A percentile compares a stretch with the other conserved stretches of the same genome.
Conservation (phyloP, 2,113 vertebrate species). For the Thalassarche chlororhynchos region DNA sequence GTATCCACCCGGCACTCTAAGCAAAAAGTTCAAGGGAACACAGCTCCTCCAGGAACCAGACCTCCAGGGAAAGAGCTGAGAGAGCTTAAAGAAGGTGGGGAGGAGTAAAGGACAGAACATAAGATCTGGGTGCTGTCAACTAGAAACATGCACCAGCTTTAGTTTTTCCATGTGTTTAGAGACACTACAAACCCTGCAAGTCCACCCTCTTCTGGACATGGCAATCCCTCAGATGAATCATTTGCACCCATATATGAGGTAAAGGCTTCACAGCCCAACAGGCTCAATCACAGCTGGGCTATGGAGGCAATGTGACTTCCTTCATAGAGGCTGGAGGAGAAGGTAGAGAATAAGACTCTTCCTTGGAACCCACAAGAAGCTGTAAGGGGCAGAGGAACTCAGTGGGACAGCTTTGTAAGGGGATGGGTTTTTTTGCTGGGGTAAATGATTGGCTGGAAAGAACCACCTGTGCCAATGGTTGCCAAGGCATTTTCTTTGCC, state of each 20-base stretch:
- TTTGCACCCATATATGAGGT: neutral
- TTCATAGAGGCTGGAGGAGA: neutral
- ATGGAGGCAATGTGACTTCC: neutral
- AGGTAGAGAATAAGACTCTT: neutral
- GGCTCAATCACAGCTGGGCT: neutral
- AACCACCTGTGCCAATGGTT: neutral
- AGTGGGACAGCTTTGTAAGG: neutral
- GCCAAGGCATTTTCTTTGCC: neutral
- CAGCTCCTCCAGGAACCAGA: neutral
- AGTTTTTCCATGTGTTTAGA: neutral
- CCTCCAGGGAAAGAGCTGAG: neutral
- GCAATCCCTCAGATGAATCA: neutral
- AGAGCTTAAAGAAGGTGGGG: neutral
- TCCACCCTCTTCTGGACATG: neutral
- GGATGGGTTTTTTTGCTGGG: neutral
- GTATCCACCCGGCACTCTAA: neutral
- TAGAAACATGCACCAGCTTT: neutral
- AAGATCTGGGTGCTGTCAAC: neutral
- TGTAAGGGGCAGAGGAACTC: neutral
- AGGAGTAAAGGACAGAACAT: neutral
- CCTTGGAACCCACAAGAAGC: neutral
- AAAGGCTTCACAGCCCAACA: neutral
- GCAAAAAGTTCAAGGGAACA: slow-evolving; percentile 52
- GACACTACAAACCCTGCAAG: neutral
- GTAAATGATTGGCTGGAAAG: neutral